Evolutionary conservation across 2,113 vertebrate genomes (phyloP).

Genomic region (Tragelaphus imberbis): DNA sequence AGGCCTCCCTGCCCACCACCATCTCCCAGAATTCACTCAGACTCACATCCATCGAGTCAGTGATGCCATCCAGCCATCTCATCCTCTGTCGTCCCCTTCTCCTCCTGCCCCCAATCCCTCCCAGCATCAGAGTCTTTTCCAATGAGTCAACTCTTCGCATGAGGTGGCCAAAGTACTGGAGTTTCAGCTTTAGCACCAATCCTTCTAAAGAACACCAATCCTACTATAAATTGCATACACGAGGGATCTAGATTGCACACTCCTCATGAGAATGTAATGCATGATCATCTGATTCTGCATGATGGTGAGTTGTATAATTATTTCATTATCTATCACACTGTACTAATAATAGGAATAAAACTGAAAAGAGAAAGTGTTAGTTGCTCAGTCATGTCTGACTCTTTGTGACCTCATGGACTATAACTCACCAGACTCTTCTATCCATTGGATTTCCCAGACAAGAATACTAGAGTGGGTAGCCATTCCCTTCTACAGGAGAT

Average conservation of each 20-base stretch:
- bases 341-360: neutral
- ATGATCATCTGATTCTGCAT: neutral
- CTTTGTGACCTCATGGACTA: neutral
- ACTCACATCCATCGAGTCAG: accelerated
- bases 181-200: too few species aligned
- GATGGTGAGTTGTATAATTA: neutral
- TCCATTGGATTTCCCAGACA: neutral
- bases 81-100: too few species aligned
- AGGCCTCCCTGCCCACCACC: too few species aligned
- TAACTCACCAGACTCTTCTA: neutral
- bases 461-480: neutral
- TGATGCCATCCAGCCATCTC: too few species aligned
- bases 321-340: neutral
- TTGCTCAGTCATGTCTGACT: neutral
- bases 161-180: too few species aligned
- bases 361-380: neutral
- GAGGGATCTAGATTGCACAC: neutral
- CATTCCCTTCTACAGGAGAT: neutral
- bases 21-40: too few species aligned
- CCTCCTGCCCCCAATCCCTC: too few species aligned
- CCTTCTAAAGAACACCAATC: neutral
- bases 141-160: too few species aligned
- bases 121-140: too few species aligned
- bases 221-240: neutral
- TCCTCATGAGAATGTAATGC: neutral